Evolutionary conservation across 2,113 vertebrate species (phyloP).

Genomic region (Aptenodytes patagonicus): DNA sequence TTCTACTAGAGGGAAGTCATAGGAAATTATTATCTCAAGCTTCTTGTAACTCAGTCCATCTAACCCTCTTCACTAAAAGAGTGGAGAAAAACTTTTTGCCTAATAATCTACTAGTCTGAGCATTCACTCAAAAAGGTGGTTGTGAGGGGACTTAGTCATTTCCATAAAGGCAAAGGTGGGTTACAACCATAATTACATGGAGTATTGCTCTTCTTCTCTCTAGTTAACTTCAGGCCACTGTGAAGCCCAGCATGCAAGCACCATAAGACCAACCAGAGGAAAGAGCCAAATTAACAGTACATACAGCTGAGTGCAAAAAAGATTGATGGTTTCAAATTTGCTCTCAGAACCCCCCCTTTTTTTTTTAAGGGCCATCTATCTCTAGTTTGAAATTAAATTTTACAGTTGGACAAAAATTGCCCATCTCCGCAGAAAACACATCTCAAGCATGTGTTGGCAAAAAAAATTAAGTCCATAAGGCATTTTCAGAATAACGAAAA

Average conservation of each 20-base stretch:
- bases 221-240: background rate
- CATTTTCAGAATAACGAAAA: background rate
- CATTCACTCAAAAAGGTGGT: background rate
- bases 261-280: background rate
- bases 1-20: background rate
- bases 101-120: background rate
- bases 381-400: background rate
- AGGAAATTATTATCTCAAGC: background rate
- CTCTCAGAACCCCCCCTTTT: rapidly evolving
- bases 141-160: background rate
- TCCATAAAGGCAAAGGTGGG: background rate
- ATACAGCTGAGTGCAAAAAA: background rate
- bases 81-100: background rate
- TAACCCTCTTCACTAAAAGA: background rate
- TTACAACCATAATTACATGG: background rate
- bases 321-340: background rate
- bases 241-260: background rate
- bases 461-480: background rate
- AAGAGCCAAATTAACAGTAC: background rate
- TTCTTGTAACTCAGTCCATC: background rate
- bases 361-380: background rate
- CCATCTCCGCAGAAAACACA: background rate
- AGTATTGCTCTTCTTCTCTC: background rate
- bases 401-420: background rate
- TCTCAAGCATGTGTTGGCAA: background rate